Conservation (phyloP, 2,797 vertebrate genomes). For the Melanotaenia nigrans region DNA sequence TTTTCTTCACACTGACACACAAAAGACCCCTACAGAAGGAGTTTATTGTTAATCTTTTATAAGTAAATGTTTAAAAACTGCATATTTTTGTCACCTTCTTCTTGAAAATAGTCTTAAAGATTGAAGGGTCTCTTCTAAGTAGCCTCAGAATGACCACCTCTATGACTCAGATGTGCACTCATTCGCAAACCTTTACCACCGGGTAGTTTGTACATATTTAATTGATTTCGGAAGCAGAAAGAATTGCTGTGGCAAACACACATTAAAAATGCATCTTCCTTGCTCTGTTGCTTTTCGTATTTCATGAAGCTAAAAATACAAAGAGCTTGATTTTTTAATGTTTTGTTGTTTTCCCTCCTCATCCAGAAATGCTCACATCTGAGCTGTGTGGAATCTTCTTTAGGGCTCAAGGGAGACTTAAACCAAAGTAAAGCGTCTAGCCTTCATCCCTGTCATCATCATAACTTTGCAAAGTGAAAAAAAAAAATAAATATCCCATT, state of each 20-base stretch:
- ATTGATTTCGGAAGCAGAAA: conserved; percentile 5
- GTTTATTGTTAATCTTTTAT: not conserved
- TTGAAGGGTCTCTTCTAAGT: not conserved
- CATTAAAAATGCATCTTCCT: conserved; percentile 5
- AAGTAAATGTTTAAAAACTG: not conserved
- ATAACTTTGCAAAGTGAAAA: not conserved
- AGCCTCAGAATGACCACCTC: not conserved
- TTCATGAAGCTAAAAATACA: conserved; percentile 18
- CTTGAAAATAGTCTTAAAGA: not conserved
- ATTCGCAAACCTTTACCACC: not conserved
- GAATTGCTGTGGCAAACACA: not conserved
- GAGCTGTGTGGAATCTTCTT: not conserved
- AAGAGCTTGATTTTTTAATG: not conserved
- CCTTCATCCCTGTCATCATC: not conserved
- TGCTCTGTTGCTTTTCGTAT: conserved; percentile 9
- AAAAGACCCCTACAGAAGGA: not conserved
- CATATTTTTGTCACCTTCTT: not conserved
- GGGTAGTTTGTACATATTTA: conserved; percentile 10
- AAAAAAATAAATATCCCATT: not conserved
- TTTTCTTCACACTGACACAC: not conserved
- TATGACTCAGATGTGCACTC: not conserved
- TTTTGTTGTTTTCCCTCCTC: not conserved
- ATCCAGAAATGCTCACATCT: not conserved
- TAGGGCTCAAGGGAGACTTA: not conserved
- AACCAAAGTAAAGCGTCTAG: not conserved